phyloP scores from a whole-genome alignment of 2,113 vertebrate species.

The Planiliza haematocheilus region DNA sequence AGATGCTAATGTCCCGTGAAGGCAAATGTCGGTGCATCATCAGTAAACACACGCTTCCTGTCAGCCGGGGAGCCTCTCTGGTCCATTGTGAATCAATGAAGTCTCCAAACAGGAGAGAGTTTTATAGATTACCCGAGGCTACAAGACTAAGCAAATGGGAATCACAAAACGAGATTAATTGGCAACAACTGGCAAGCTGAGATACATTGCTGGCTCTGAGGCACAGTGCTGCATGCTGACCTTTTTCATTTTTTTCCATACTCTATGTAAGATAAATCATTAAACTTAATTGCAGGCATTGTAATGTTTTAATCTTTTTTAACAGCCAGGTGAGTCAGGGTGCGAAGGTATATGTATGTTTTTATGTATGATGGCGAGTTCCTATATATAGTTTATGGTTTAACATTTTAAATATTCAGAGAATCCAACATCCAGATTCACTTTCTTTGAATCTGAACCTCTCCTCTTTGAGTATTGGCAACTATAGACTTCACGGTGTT shows the following conservation, averaged over 20 bases:
- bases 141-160: conserved; percentile 58
- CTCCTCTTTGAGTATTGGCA: conserved; percentile 47
- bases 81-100: conserved; percentile 70
- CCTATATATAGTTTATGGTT: neutral
- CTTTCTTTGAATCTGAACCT: conserved; percentile 40
- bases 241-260: conserved; percentile 26
- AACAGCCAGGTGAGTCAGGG: neutral
- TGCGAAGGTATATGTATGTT: neutral
- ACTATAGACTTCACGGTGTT: conserved; percentile 41
- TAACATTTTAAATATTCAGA: neutral
- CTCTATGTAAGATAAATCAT: neutral
- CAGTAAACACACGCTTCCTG: conserved; percentile 69
- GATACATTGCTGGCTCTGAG: conserved; percentile 42
- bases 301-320: neutral
- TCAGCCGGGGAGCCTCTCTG: conserved; percentile 55
- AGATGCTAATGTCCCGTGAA: conserved; percentile 79
- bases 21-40: conserved; percentile 72
- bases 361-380: conserved; percentile 9
- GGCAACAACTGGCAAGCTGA: conserved; percentile 44
- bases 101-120: conserved; percentile 66
- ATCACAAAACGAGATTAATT: conserved; percentile 65
- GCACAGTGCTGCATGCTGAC: conserved; percentile 30
- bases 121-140: conserved; percentile 63
- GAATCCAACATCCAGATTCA: conserved; percentile 7
- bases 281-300: conserved; percentile 6